phyloP scores from a whole-genome alignment of 2,797 vertebrate genomes.

The Babyrousa celebensis region DNA sequence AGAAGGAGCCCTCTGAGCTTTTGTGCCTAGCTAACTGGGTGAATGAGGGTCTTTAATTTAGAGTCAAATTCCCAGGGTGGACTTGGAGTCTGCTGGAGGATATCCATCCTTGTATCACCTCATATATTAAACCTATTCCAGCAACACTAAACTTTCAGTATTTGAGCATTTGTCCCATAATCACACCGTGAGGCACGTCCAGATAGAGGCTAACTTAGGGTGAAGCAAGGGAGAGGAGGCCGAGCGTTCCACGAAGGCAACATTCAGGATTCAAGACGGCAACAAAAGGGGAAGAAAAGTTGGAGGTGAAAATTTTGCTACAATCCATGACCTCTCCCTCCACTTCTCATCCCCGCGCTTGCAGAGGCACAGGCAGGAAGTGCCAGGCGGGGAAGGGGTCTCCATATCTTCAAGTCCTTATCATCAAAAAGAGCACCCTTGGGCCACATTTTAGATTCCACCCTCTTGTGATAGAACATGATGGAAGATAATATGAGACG shows the following conservation, averaged over 20 bases:
- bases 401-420: no score
- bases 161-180: neutral
- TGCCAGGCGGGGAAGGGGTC: neutral
- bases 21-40: neutral
- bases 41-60: neutral
- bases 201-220: neutral
- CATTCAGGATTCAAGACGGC: neutral
- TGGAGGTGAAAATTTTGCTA: neutral
- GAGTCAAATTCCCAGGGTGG: fast-evolving
- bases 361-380: neutral
- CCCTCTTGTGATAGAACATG: no score
- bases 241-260: neutral
- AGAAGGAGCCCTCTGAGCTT: neutral
- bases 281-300: no score
- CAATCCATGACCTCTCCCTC: no score
- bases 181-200: neutral
- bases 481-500: no score
- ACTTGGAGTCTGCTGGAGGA: neutral
- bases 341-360: no score
- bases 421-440: no score
- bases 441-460: no score
- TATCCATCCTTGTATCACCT: neutral
- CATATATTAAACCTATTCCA: neutral
- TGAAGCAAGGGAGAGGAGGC: no score
- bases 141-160: neutral